Evolutionary conservation across 2,113 vertebrate species (phyloP).

Genomic region (Phycodurus eques): DNA sequence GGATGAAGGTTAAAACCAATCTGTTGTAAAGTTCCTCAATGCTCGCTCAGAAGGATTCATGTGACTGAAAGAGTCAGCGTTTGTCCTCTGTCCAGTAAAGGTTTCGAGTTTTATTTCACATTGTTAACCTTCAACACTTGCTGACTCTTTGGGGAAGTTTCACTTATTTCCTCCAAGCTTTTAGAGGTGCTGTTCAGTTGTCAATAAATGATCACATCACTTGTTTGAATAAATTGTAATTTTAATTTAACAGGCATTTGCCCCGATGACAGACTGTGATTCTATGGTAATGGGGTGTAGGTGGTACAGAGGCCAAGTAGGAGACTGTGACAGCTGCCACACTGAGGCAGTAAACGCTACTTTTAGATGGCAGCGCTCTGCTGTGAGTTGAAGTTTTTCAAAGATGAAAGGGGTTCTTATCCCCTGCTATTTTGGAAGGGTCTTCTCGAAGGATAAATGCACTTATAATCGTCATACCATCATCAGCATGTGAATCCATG

Average conservation of each 20-base stretch:
- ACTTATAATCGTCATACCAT: neutral
- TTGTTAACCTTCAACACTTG: constrained; percentile 24
- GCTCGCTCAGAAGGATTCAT: constrained; percentile 49
- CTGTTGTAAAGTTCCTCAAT: constrained; percentile 56
- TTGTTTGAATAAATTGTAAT: constrained; percentile 37
- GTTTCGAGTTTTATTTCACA: constrained; percentile 47
- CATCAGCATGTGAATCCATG: neutral
- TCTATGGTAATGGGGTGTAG: constrained; percentile 33
- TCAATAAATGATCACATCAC: constrained; percentile 35
- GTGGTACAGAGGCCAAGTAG: constrained; percentile 18
- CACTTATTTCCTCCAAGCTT: constrained; percentile 17
- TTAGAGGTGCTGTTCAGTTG: constrained; percentile 16
- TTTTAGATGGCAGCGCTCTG: constrained; percentile 77
- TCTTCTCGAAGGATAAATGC: neutral
- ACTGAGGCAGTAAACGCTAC: constrained; percentile 47
- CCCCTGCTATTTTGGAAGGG: constrained; percentile 18
- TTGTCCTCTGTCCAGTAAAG: constrained; percentile 24
- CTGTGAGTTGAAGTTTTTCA: constrained; percentile 50
- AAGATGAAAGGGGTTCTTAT: constrained; percentile 28
- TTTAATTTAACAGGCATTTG: constrained; percentile 28
- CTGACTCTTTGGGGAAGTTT: neutral
- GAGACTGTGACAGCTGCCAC: constrained; percentile 15
- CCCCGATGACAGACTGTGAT: constrained; percentile 12
- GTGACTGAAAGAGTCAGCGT: constrained; percentile 46
- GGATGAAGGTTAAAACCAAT: constrained; percentile 75